A percentile compares a stretch with the other conserved stretches of the same genome.
phyloP scores from a whole-genome alignment of 2,888 invertebrate species.

The Geotrupes spiniger region DNA sequence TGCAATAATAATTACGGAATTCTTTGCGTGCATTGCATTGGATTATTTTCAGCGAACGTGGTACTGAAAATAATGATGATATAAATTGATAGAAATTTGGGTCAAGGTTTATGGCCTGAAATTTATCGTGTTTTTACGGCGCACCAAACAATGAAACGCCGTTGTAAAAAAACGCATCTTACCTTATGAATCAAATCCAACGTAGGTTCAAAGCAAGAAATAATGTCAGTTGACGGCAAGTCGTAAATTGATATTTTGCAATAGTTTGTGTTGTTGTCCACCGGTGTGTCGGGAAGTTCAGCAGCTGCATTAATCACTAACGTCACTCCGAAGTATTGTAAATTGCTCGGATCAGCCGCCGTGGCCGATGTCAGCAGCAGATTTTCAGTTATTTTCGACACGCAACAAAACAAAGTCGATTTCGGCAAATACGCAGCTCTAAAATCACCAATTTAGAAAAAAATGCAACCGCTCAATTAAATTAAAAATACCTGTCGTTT shows the following conservation, averaged over 20 bases:
- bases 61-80: conserved; percentile 1
- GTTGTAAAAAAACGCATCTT: conserved; percentile 29
- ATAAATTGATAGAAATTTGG: conserved; percentile 1
- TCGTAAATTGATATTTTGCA: conserved; percentile 74
- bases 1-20: background rate
- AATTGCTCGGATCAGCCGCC: conserved; percentile 64
- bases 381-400: conserved; percentile 70
- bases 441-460: conserved; percentile 8
- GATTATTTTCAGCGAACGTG: background rate
- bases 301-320: conserved; percentile 81
- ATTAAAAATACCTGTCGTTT: conserved; percentile 30
- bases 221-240: conserved; percentile 68
- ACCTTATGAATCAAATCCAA: conserved; percentile 76
- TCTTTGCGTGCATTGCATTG: conserved; percentile 1
- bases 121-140: too few relatives aligned
- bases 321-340: conserved; percentile 68
- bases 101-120: background rate
- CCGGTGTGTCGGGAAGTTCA: conserved; percentile 70
- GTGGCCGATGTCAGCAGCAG: conserved; percentile 80
- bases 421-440: conserved; percentile 14
- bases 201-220: conserved; percentile 71
- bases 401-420: conserved; percentile 30
- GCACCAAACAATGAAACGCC: conserved; percentile 5
- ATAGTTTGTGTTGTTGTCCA: conserved; percentile 56
- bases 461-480: conserved; percentile 4